A percentile compares a stretch with the other conserved stretches of the same genome.
Evolutionary conservation across 2,113 vertebrate species (phyloP).

Genomic region (Brachyhypopomus gauderio): DNA sequence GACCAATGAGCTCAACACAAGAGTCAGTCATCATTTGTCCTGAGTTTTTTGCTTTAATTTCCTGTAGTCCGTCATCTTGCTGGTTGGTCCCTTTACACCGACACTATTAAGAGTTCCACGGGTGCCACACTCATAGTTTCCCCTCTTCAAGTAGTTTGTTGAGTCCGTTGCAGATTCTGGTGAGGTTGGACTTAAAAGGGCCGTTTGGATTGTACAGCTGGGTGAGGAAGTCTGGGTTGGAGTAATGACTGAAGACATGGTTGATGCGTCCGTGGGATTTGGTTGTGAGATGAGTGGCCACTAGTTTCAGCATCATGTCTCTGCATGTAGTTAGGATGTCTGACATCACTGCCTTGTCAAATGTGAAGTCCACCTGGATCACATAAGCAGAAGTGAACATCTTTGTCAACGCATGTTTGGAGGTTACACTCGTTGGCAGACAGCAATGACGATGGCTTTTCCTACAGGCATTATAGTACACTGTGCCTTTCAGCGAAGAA

Average conservation of each 20-base stretch:
- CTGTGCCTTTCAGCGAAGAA: too few species aligned
- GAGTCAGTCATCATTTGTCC: conserved; percentile 9
- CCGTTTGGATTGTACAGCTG: conserved; percentile 78
- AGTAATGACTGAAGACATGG: conserved; percentile 87
- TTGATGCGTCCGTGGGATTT: conserved; percentile 88
- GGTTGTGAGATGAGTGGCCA: conserved; percentile 82
- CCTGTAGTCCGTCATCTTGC: conserved; percentile 14
- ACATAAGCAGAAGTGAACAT: neutral
- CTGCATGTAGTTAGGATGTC: conserved; percentile 76
- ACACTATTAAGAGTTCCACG: conserved; percentile 5
- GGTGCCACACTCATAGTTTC: conserved; percentile 74
- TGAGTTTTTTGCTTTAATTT: neutral
- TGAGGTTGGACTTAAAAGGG: conserved; percentile 73
- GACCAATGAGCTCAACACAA: conserved; percentile 7
- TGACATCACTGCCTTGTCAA: conserved; percentile 79
- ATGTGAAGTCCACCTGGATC: conserved; percentile 84
- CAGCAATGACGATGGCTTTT: neutral
- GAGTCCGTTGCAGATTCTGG: conserved; percentile 83
- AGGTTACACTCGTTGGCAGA: neutral
- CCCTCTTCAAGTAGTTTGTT: conserved; percentile 85
- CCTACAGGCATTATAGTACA: too few species aligned
- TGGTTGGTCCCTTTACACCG: conserved; percentile 19
- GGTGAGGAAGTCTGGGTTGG: conserved; percentile 77
- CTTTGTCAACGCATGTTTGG: neutral
- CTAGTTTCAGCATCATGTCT: conserved; percentile 81